Evolutionary conservation across 2,888 invertebrate genomes (phyloP).

Genomic region (Sminthurides aquaticus): DNA sequence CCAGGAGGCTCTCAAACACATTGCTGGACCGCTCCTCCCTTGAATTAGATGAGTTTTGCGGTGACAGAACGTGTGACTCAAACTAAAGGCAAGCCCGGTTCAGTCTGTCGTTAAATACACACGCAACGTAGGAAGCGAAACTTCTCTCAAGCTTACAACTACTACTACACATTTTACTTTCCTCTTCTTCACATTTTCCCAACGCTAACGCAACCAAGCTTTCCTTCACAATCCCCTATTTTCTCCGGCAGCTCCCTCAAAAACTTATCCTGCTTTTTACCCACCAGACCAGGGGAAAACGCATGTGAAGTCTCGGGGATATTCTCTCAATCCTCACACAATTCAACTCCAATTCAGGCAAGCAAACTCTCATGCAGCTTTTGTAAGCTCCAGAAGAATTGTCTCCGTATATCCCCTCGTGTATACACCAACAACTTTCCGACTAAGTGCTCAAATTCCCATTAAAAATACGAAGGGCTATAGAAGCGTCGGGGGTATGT

Average conservation of each 20-base stretch:
- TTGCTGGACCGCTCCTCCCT: neutral
- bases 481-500: too few species aligned
- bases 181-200: too few species aligned
- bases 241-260: neutral
- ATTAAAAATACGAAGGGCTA: neutral
- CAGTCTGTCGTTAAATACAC: constrained; percentile 40
- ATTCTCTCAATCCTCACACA: neutral
- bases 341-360: neutral
- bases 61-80: constrained; percentile 34
- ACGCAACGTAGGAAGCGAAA: constrained; percentile 8
- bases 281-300: neutral
- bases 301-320: neutral
- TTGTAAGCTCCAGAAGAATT: too few species aligned
- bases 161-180: too few species aligned
- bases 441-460: neutral
- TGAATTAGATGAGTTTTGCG: constrained; percentile 8
- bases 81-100: constrained; percentile 41
- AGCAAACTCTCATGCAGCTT: too few species aligned
- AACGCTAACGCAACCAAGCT: too few species aligned
- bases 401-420: too few species aligned
- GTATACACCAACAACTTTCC: too few species aligned
- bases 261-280: neutral
- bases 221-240: too few species aligned
- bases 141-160: too few species aligned
- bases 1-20: neutral